A percentile compares a stretch with the other conserved stretches of the same genome.
These are phyloP conservation scores for Dasysyrphus tricinctus DNA, from an alignment of 2,888 invertebrate genomes.

Conservation along the genomic window DNA sequence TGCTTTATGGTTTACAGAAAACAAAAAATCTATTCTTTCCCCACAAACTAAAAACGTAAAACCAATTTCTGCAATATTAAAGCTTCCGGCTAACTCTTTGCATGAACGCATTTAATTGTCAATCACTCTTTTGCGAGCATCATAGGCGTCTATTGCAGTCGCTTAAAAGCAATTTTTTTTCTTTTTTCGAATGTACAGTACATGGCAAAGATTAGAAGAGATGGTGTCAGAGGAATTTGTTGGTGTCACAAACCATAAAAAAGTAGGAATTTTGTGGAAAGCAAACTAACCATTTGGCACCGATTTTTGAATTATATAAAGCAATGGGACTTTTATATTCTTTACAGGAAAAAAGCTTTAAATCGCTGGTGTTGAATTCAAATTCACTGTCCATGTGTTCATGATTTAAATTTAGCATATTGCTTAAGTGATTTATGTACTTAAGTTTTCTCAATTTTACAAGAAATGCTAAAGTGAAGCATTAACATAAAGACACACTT, in stretches of 20 bases:
- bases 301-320: not conserved
- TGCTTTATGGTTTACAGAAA: not conserved
- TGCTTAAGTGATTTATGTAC: too few relatives aligned
- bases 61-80: not conserved
- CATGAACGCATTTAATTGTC: conserved; percentile 30
- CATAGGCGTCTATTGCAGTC: conserved; percentile 17
- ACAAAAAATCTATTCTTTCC: not conserved
- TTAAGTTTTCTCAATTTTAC: too few relatives aligned
- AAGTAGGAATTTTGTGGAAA: not conserved
- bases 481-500: too few relatives aligned
- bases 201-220: not conserved
- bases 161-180: conserved; percentile 2
- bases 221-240: not conserved
- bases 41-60: not conserved
- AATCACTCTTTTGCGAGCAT: conserved; percentile 28
- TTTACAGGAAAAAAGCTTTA: not conserved
- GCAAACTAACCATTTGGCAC: conserved; percentile 2
- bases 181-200: not conserved
- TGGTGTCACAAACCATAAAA: conserved; percentile 17
- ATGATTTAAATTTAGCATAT: too few relatives aligned
- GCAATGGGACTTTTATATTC: not conserved
- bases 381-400: not conserved
- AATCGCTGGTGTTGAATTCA: not conserved
- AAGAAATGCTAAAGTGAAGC: too few relatives aligned
- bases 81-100: conserved; percentile 17